These are phyloP conservation scores for Idaea straminata DNA, from an alignment of 2,888 invertebrate genomes.

Conservation along the genomic window DNA sequence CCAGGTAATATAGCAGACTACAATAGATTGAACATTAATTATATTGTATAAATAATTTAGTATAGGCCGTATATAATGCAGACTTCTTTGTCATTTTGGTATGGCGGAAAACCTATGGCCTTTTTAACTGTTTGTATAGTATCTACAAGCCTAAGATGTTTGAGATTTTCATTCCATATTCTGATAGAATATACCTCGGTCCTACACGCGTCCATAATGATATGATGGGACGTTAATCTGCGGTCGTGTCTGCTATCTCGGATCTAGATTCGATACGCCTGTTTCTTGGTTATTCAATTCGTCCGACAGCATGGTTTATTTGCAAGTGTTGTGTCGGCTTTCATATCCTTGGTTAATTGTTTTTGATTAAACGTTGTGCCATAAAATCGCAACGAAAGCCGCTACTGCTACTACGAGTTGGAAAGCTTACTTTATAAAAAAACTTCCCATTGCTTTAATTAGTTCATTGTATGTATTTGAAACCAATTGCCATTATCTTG, in stretches of 20 bases:
- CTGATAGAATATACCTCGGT: conserved; percentile 34
- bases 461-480: background rate
- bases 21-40: no score
- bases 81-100: no score
- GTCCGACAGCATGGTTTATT: conserved; percentile 17
- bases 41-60: no score
- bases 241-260: conserved; percentile 21
- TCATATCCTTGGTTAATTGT: background rate
- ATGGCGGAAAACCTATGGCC: no score
- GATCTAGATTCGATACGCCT: conserved; percentile 26
- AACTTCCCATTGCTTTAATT: background rate
- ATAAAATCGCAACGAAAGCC: background rate
- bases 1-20: no score
- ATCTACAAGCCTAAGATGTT: no score
- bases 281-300: conserved; percentile 38
- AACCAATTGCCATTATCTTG: conserved; percentile 14
- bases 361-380: background rate
- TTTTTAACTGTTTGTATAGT: no score
- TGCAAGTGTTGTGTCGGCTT: background rate
- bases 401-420: background rate
- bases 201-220: conserved; percentile 28
- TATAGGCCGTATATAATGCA: no score
- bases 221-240: conserved; percentile 37
- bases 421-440: background rate
- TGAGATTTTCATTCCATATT: conserved; percentile 4